phyloP scores from a whole-genome alignment of 2,888 invertebrate species.

The Eupithecia centaureata region DNA sequence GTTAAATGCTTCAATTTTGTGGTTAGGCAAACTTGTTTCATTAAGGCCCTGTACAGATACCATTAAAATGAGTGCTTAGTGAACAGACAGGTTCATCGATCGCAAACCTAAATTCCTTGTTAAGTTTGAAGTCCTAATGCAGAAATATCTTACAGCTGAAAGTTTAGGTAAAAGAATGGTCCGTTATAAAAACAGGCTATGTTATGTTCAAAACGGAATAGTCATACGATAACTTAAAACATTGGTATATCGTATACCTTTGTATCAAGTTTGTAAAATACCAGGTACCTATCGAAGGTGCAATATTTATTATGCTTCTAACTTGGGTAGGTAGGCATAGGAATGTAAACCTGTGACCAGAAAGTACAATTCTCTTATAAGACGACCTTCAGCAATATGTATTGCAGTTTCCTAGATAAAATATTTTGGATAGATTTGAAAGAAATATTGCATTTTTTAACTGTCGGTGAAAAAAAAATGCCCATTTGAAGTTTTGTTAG shows the following conservation, averaged over 20 bases:
- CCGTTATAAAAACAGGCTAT: neutral
- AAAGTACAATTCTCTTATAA: conserved; percentile 2
- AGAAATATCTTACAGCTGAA: neutral
- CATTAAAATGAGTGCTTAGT: neutral
- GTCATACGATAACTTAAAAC: no score
- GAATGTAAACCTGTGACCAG: neutral
- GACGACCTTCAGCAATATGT: conserved; percentile 48
- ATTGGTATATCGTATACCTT: no score
- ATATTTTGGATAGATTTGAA: no score
- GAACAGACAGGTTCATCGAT: neutral
- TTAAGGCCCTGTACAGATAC: neutral
- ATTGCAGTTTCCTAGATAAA: no score
- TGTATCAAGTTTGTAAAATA: no score
- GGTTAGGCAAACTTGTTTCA: neutral
- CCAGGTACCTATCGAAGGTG: no score
- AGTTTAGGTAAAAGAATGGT: neutral
- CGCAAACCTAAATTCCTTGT: neutral
- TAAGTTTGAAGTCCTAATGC: neutral
- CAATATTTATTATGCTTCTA: neutral
- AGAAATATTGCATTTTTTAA: no score
- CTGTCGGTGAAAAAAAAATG: no score
- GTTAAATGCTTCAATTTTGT: neutral
- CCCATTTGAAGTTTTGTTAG: no score
- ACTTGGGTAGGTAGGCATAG: neutral
- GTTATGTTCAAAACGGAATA: neutral